phyloP scores from a whole-genome alignment of 30 jellyfish, hydroid and myxozoan species.

The Catostylus mosaicus region DNA sequence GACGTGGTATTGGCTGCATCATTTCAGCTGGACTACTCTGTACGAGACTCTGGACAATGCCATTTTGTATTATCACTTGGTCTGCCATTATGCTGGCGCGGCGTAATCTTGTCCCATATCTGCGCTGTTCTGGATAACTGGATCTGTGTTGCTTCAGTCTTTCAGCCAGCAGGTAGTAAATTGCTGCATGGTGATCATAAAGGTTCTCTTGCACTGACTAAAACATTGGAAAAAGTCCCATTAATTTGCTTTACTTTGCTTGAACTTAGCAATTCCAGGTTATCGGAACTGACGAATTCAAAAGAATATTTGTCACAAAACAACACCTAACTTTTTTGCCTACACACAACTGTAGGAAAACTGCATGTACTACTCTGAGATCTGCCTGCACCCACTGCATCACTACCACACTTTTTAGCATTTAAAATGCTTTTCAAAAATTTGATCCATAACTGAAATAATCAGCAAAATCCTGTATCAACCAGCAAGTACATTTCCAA shows the following conservation, averaged over 20 bases:
- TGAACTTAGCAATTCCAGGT: background rate
- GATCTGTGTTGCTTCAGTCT: constrained; percentile 94
- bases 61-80: constrained; percentile 85
- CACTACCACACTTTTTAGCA: no score
- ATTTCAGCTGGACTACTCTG: constrained; percentile 51
- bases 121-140: constrained; percentile 90
- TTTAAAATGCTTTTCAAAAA: no score
- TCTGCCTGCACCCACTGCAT: no score
- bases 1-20: constrained; percentile 85
- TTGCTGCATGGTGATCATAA: constrained; percentile 95
- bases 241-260: no score
- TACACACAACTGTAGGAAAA: no score
- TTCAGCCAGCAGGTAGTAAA: constrained; percentile 87
- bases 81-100: constrained; percentile 97
- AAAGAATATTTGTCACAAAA: no score
- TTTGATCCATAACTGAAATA: no score
- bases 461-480: no score
- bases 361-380: no score
- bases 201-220: constrained; percentile 87
- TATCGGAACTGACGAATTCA: background rate
- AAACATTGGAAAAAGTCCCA: background rate
- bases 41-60: constrained; percentile 67
- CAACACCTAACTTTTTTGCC: no score
- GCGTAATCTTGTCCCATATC: constrained; percentile 84
- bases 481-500: no score